Percentiles rank a stretch among this genome's conserved stretches.
Evolutionary conservation across 2,113 vertebrate genomes (phyloP).

Genomic region (Gopherus evgoodei): DNA sequence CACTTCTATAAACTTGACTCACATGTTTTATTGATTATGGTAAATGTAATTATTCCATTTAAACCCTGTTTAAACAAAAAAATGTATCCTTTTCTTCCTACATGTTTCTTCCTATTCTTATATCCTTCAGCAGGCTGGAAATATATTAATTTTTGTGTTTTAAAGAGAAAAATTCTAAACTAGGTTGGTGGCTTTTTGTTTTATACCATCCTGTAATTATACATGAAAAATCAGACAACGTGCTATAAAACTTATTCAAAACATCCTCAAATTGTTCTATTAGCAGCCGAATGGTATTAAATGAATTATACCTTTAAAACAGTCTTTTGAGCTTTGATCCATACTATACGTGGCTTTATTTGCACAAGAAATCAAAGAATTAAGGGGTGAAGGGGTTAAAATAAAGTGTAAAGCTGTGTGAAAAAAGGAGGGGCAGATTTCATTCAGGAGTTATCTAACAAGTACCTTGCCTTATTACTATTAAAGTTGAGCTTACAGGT

Average conservation of each 20-base stretch:
- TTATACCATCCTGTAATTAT: background rate
- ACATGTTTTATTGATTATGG: constrained; percentile 81
- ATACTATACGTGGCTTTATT: background rate
- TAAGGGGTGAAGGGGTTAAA: background rate
- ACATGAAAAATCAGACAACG: constrained; percentile 41
- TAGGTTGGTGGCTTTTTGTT: background rate
- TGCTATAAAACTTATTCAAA: constrained; percentile 54
- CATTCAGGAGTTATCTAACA: background rate
- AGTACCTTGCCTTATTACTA: background rate
- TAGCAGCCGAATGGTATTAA: constrained; percentile 42
- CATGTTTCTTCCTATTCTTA: constrained; percentile 60
- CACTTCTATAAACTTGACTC: constrained; percentile 79
- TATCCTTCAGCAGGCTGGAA: constrained; percentile 15
- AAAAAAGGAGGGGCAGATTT: background rate
- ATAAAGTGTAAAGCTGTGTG: background rate
- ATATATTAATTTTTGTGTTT: constrained; percentile 24
- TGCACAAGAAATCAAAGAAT: constrained; percentile 24
- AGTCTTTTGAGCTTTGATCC: constrained; percentile 6
- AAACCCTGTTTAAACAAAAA: constrained; percentile 55
- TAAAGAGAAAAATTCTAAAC: constrained; percentile 31
- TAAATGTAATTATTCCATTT: constrained; percentile 81
- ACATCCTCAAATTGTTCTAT: constrained; percentile 42
- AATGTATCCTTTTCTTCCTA: constrained; percentile 54
- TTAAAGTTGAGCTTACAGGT: background rate
- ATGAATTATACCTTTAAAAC: constrained; percentile 58